Conservation (phyloP, 2,797 vertebrate species). For the Syngnathus rostellatus region DNA sequence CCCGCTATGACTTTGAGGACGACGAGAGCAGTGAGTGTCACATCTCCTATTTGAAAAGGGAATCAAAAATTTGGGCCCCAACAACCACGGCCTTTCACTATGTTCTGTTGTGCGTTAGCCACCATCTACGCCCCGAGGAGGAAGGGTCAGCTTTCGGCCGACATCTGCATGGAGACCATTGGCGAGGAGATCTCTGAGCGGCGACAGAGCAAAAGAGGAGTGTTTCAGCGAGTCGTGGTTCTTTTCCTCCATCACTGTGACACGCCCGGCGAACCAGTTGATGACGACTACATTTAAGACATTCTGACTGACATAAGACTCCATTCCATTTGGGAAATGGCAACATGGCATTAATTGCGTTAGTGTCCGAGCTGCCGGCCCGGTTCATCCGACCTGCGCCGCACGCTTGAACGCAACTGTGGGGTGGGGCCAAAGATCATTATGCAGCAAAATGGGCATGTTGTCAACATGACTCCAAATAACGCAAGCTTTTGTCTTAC, state of each 20-base stretch:
- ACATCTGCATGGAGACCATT: constrained; percentile 98
- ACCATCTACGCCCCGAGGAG: constrained; percentile 94
- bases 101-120: constrained; percentile 57
- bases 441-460: not conserved
- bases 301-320: not conserved
- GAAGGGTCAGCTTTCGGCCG: constrained; percentile 94
- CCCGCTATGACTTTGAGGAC: constrained; percentile 95
- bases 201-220: constrained; percentile 81
- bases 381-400: not conserved
- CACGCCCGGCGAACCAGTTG: constrained; percentile 88
- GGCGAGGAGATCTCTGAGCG: constrained; percentile 96
- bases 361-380: not conserved
- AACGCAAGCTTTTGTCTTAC: not conserved
- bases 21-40: constrained; percentile 89
- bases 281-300: constrained; percentile 88
- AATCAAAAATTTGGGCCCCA: not conserved
- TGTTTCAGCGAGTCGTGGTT: constrained; percentile 92
- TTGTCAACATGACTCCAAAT: constrained; percentile 2
- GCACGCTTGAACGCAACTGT: not conserved
- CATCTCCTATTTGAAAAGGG: not conserved
- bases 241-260: constrained; percentile 99
- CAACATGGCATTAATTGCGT: not conserved
- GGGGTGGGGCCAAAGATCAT: constrained; percentile 5
- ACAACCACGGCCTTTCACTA: not conserved
- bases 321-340: not conserved